phyloP scores from a whole-genome alignment of 2,888 invertebrate genomes.

The Hoplodrina ambigua region DNA sequence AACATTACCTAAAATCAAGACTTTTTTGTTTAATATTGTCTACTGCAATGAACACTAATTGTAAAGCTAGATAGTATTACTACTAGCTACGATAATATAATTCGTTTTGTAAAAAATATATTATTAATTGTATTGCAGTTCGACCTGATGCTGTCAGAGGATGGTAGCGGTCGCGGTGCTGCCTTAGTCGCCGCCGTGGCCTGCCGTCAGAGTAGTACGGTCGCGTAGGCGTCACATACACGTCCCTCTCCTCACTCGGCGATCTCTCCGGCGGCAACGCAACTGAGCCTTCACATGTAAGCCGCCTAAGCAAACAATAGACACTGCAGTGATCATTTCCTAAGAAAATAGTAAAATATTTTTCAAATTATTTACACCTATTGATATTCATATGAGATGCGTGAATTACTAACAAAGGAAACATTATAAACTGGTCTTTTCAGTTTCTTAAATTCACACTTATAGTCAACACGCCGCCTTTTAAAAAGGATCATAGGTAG shows the following conservation, averaged over 20 bases:
- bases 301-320: constrained; percentile 50
- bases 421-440: constrained; percentile 23
- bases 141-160: constrained; percentile 98
- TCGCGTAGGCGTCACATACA: constrained; percentile 63
- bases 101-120: neutral
- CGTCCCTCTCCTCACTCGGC: constrained; percentile 46
- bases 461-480: constrained; percentile 15
- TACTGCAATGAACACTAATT: too few species aligned
- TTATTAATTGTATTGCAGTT: constrained; percentile 91
- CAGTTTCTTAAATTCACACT: constrained; percentile 15
- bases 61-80: too few species aligned
- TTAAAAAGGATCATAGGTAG: constrained; percentile 12
- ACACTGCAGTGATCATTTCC: constrained; percentile 51
- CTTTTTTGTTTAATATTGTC: too few species aligned
- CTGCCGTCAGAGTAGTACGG: constrained; percentile 87
- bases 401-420: constrained; percentile 18
- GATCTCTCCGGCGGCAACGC: constrained; percentile 66
- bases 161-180: constrained; percentile 99
- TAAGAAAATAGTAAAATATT: constrained; percentile 48
- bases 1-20: too few species aligned
- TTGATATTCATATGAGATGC: constrained; percentile 32
- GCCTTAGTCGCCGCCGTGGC: constrained; percentile 99
- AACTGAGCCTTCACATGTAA: constrained; percentile 63
- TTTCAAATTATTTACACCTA: constrained; percentile 53
- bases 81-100: too few species aligned